Conservation (phyloP, 2,113 vertebrate species). For the Tenrec ecaudatus region DNA sequence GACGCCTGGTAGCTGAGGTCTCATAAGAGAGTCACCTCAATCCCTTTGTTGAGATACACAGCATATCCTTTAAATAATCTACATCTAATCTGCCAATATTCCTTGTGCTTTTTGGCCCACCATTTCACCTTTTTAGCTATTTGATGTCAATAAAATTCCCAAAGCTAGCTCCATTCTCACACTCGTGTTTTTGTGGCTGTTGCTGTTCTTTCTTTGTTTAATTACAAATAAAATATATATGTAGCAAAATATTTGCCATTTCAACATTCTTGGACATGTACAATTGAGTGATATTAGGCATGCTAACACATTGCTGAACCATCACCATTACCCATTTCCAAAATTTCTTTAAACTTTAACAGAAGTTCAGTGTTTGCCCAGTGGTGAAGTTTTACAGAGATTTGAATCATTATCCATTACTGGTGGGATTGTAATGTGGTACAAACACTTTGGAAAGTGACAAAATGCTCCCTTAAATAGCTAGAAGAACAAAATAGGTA, state of each 20-base stretch:
- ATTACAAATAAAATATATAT: background rate
- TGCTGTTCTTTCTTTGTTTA: background rate
- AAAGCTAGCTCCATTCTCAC: background rate
- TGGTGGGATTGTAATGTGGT: background rate
- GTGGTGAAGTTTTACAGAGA: background rate
- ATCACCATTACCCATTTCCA: background rate
- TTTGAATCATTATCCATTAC: background rate
- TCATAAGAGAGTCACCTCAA: background rate
- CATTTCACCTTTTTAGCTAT: background rate
- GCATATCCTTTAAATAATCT: background rate
- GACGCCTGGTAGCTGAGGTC: background rate
- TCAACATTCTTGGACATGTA: background rate
- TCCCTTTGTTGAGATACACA: background rate
- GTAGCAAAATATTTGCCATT: background rate
- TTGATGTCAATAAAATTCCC: background rate
- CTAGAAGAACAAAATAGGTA: background rate
- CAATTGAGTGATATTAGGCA: background rate
- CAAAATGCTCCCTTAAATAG: background rate
- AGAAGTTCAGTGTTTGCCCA: background rate
- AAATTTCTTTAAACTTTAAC: background rate
- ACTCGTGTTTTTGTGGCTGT: background rate
- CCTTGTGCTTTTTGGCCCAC: background rate
- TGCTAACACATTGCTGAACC: background rate
- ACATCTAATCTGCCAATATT: background rate
- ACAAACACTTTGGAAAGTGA: background rate